These are phyloP conservation scores for Empidonax traillii DNA, from an alignment of 2,113 vertebrate species.

Conservation along the genomic window DNA sequence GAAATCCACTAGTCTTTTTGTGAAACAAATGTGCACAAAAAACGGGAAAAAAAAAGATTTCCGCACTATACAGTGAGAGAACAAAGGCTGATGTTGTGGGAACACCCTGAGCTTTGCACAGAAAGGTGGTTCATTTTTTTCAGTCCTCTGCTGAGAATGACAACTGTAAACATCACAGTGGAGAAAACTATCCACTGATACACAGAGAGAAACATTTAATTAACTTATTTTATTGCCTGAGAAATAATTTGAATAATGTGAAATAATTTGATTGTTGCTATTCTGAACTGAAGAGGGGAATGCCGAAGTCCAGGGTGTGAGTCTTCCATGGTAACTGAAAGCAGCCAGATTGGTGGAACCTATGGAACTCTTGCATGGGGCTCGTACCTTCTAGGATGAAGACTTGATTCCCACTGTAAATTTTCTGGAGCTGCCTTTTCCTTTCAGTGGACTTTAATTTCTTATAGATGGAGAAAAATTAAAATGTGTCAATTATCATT, in stretches of 20 bases:
- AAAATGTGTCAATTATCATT: neutral
- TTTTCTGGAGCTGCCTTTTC: neutral
- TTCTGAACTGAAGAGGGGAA: neutral
- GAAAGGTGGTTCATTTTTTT: neutral
- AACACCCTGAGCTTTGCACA: neutral
- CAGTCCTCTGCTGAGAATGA: neutral
- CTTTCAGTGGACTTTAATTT: neutral
- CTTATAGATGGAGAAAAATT: neutral
- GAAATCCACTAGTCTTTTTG: neutral
- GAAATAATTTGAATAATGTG: neutral
- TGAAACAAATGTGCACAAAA: neutral
- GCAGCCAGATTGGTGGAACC: neutral
- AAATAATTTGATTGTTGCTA: neutral
- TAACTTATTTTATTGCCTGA: neutral
- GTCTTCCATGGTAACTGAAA: neutral
- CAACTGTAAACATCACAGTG: neutral
- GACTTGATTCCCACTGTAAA: neutral
- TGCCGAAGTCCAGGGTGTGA: neutral
- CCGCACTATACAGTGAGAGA: accelerated
- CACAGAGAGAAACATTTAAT: neutral
- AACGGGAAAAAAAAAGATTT: neutral
- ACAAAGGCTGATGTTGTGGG: neutral
- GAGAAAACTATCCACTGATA: neutral
- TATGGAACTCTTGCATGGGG: accelerated
- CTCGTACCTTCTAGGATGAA: neutral